phyloP scores from a whole-genome alignment of 1,140 invertebrate genomes.

The Brachystomella parvula region DNA sequence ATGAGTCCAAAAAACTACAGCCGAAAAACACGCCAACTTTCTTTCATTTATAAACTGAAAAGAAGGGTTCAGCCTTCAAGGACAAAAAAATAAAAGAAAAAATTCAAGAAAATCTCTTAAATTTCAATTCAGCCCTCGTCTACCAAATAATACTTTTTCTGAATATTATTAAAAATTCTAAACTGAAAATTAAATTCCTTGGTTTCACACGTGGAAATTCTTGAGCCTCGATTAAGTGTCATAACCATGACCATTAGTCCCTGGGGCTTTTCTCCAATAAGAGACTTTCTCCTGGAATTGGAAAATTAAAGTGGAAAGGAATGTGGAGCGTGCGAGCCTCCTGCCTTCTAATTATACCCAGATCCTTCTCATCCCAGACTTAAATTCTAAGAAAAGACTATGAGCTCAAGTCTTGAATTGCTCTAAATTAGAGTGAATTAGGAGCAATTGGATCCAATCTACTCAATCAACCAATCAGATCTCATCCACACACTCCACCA shows the following conservation, averaged over 20 bases:
- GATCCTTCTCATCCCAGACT: not conserved
- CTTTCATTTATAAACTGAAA: too few relatives aligned
- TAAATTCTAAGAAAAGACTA: not conserved
- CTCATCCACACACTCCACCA: slow-evolving; percentile 3
- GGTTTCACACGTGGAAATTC: too few relatives aligned
- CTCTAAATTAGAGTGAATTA: slow-evolving; percentile 36
- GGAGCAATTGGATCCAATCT: slow-evolving; percentile 35
- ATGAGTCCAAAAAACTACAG: not conserved
- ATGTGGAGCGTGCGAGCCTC: not conserved
- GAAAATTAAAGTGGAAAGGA: not conserved
- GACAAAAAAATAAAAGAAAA: too few relatives aligned
- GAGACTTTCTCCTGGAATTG: not conserved
- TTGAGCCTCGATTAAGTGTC: too few relatives aligned
- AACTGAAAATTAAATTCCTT: too few relatives aligned
- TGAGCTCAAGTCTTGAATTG: not conserved
- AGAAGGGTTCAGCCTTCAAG: too few relatives aligned
- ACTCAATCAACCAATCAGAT: slow-evolving; percentile 27
- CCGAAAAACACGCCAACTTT: too few relatives aligned
- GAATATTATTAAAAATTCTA: too few relatives aligned
- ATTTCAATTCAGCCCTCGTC: too few relatives aligned
- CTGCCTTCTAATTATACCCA: not conserved
- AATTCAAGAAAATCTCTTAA: too few relatives aligned
- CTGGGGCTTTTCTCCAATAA: not conserved
- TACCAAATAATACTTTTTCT: too few relatives aligned
- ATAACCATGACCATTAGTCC: not conserved